Evolutionary conservation across 1,140 invertebrate species (phyloP).

Genomic region (Drosophila quadrilineata): DNA sequence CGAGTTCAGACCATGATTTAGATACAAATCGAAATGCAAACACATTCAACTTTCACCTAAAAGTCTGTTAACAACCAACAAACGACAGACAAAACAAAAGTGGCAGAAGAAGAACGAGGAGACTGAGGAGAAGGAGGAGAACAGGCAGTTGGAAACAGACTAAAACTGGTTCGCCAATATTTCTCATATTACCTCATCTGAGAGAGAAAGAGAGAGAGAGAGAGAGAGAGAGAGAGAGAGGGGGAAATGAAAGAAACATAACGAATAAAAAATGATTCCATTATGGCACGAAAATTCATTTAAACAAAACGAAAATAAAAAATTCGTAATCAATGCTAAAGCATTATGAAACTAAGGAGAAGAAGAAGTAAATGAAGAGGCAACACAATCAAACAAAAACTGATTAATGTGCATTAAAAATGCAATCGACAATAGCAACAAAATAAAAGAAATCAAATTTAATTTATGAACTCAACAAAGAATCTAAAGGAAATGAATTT

Average conservation of each 20-base stretch:
- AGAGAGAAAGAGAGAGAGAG: slow-evolving; percentile 1
- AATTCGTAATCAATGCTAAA: slow-evolving; percentile 12
- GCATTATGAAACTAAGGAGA: slow-evolving; percentile 31
- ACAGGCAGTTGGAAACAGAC: slow-evolving; percentile 19
- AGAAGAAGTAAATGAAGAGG: too few relatives aligned
- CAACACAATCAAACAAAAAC: slow-evolving; percentile 5
- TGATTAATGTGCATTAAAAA: slow-evolving; percentile 44
- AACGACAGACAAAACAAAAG: too few relatives aligned
- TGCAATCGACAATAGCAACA: slow-evolving; percentile 30
- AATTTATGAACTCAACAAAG: slow-evolving; percentile 24
- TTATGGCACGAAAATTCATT: slow-evolving; percentile 29
- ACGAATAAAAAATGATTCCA: slow-evolving; percentile 14
- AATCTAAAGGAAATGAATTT: slow-evolving; percentile 26
- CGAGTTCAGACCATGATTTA: slow-evolving; percentile 34
- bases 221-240: not conserved
- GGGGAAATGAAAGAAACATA: not conserved
- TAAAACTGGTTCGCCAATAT: slow-evolving; percentile 68
- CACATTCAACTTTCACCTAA: slow-evolving; percentile 61
- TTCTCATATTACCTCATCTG: slow-evolving; percentile 62
- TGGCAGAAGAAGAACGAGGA: too few relatives aligned
- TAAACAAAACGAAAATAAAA: too few relatives aligned
- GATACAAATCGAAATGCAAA: slow-evolving; percentile 23
- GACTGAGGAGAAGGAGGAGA: too few relatives aligned
- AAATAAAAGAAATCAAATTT: slow-evolving; percentile 22
- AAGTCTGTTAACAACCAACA: too few relatives aligned